Evolutionary conservation across 30 jellyfish, hydroid and myxozoan species (phyloP).

Genomic region (Turritopsis dohrnii): DNA sequence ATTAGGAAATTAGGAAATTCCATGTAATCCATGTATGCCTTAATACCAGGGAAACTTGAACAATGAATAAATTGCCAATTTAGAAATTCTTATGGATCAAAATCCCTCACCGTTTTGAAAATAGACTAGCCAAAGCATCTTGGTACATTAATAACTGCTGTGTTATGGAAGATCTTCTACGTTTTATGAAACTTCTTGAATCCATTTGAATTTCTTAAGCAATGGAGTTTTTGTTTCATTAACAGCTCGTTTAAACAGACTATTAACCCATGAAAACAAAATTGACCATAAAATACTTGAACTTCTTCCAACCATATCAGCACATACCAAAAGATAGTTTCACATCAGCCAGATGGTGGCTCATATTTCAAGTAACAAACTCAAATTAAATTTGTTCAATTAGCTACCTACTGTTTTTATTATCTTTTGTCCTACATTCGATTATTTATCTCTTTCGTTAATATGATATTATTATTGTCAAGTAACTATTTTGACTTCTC

Average conservation of each 20-base stretch:
- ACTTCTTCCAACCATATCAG: not conserved
- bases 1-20: too few relatives aligned
- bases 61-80: too few relatives aligned
- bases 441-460: too few relatives aligned
- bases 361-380: not conserved
- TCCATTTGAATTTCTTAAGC: not conserved
- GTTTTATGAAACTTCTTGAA: not conserved
- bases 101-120: slow-evolving; percentile 8
- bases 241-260: not conserved
- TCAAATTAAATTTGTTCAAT: too few relatives aligned
- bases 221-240: not conserved
- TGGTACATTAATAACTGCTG: slow-evolving; percentile 12
- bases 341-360: not conserved
- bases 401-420: too few relatives aligned
- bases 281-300: not conserved
- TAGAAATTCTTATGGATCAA: not conserved
- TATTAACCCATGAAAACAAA: not conserved
- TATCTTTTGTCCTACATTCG: too few relatives aligned
- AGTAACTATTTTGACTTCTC: too few relatives aligned
- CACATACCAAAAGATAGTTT: not conserved
- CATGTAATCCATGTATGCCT: too few relatives aligned
- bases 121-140: not conserved
- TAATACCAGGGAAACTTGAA: too few relatives aligned
- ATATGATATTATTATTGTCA: too few relatives aligned
- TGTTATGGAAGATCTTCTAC: slow-evolving; percentile 20